These are phyloP conservation scores for Zoanthus gigantus DNA, from an alignment of 92 coral and sea anemone species.

Conservation along the genomic window DNA sequence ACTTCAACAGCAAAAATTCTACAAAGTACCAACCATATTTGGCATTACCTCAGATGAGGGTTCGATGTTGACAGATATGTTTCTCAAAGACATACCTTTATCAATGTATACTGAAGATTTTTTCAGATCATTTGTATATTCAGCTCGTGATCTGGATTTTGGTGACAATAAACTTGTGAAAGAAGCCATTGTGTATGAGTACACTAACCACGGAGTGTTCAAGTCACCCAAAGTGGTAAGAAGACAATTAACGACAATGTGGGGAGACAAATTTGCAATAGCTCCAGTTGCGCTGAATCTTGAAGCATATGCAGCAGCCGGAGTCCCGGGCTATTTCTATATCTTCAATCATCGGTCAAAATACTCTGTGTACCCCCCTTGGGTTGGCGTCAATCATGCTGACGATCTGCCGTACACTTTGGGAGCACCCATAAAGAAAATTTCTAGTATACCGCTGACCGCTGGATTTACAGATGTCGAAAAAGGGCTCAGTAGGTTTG, in stretches of 20 bases:
- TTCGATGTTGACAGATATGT: conserved; percentile 7
- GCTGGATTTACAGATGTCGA: conserved; percentile 47
- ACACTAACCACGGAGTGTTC: conserved; percentile 59
- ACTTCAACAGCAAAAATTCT: conserved; percentile 43
- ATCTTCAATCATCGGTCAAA: conserved; percentile 60
- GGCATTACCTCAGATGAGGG: conserved; percentile 53
- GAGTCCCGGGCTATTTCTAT: conserved; percentile 52
- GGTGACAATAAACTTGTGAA: conserved; percentile 53
- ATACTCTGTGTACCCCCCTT: conserved; percentile 54
- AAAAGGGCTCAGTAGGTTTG: conserved; percentile 49
- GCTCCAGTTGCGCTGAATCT: conserved; percentile 54
- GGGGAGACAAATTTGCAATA: conserved; percentile 38
- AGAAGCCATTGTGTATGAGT: conserved; percentile 61
- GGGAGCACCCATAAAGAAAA: conserved; percentile 26
- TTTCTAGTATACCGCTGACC: conserved; percentile 28
- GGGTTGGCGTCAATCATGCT: conserved; percentile 60
- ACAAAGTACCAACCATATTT: conserved; percentile 44
- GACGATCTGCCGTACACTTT: conserved; percentile 59
- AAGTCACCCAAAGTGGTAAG: conserved; percentile 42
- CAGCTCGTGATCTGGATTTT: background rate
- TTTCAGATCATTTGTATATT: conserved; percentile 12
- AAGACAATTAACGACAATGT: conserved; percentile 34
- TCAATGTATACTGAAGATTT: conserved; percentile 21
- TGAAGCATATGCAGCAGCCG: conserved; percentile 40
- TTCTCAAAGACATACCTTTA: background rate